Conservation (phyloP, 2,113 vertebrate genomes). For the Saguinus midas region DNA sequence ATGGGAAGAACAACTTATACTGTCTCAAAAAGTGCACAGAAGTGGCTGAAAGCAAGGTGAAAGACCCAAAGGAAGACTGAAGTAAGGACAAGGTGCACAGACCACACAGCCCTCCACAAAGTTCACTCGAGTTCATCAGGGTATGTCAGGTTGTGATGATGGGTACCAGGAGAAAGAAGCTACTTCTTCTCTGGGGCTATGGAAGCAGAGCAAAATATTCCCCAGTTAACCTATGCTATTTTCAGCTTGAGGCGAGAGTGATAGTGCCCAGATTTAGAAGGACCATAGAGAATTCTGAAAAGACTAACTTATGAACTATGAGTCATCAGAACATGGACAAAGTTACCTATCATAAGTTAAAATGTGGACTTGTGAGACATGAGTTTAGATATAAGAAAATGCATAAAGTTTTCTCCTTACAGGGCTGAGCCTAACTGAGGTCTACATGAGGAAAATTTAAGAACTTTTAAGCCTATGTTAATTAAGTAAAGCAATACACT, state of each 20-base stretch:
- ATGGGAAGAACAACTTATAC: background rate
- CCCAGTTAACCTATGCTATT: background rate
- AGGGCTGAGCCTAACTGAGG: background rate
- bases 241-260: background rate
- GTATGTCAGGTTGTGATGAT: background rate
- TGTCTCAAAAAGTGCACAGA: background rate
- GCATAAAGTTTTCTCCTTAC: background rate
- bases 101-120: background rate
- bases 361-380: background rate
- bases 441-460: background rate
- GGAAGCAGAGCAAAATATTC: background rate
- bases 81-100: background rate
- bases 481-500: background rate
- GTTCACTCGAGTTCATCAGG: background rate
- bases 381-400: background rate
- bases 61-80: background rate
- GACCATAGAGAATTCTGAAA: background rate
- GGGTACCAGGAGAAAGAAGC: accelerated
- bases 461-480: background rate
- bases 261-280: background rate
- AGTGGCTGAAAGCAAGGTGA: background rate
- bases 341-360: background rate
- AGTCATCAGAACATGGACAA: background rate
- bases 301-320: background rate
- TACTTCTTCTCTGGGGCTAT: background rate